Conservation (phyloP, 2,797 vertebrate genomes). For the Menidia menidia region DNA sequence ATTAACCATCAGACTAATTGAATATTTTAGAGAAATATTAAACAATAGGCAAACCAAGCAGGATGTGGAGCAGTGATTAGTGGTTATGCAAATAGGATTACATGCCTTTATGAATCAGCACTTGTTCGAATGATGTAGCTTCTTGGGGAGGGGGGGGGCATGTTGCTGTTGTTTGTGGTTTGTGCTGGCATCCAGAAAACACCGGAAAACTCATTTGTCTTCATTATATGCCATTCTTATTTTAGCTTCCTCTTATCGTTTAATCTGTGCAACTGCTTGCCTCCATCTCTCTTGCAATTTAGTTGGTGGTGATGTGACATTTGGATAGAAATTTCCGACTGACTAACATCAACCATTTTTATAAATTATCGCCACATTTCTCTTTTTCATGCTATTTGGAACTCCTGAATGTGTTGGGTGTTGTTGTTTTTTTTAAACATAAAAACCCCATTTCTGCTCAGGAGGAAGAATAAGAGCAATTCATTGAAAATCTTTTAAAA, state of each 20-base stretch:
- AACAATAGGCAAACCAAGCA: neutral
- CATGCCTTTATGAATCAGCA: slow-evolving; percentile 15
- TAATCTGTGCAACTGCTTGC: neutral
- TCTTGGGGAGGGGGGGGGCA: slow-evolving; percentile 28
- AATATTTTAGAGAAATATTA: neutral
- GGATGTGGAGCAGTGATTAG: neutral
- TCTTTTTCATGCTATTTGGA: neutral
- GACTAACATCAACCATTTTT: slow-evolving; percentile 15
- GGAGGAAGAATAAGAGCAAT: slow-evolving; percentile 11
- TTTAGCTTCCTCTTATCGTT: neutral
- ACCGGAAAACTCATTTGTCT: slow-evolving; percentile 48
- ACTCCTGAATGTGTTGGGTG: too few species aligned
- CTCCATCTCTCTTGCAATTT: slow-evolving; percentile 10
- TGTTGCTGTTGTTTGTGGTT: slow-evolving; percentile 28
- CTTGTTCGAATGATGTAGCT: slow-evolving; percentile 4
- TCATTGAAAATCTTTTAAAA: slow-evolving; percentile 25
- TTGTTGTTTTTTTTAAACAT: neutral
- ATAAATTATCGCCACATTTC: slow-evolving; percentile 9
- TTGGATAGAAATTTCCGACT: slow-evolving; percentile 14
- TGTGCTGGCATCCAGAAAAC: slow-evolving; percentile 33
- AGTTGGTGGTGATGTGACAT: slow-evolving; percentile 28
- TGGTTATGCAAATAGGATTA: neutral
- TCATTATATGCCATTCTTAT: slow-evolving; percentile 39
- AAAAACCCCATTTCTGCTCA: neutral
- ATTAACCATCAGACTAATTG: neutral